Base-by-base conservation (phyloP, 1,140 invertebrate genomes). In the Latrodectus geometricus region DNA sequence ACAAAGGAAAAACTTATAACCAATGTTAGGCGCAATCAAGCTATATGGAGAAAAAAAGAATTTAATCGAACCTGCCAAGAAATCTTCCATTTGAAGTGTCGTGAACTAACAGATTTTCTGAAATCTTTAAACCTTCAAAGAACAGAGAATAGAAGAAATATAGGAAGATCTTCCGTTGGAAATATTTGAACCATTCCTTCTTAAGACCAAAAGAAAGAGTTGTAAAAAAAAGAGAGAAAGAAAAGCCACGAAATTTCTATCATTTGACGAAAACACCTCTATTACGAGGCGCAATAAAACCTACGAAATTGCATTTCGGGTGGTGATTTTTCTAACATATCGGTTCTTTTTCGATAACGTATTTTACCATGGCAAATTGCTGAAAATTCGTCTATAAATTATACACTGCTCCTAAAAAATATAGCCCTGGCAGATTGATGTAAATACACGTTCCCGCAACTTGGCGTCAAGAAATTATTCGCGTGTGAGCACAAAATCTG, bases 331-430 rank as follows among this genome's bases (percentile, higher is more conserved):
- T 56, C 52, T 35, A 76, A 76, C 50, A 76, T 76, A 76, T 76
- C 54, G 52, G 17, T 35, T 23, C 50, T 76, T 50, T 76, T n/a
- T 76, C 74, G 74, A 76, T 76, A 76, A 76, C 74, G 54, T 76
- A 52, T 76, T 76, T 76, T 61, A 17, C 54, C 52, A 20, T 21
- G 23, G 72, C 52, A 76, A 76, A 76, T 76, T 76, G 74, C 50
- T 21, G 74, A 76, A 52, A 76, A 76, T 20, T 23, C 54, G 52
- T 76, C 74, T 56, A 76, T 76, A 76, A 76, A 76, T 76, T 76
- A 20, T 61, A 61, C 17, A 11, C 54, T 17, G 66, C 54, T 61
- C 8, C 54, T 1, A 8, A 61, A 61, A 61, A 61, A 61, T 61
- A 61, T 61, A 61, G 11, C 54, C 54, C 54, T 61, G 54, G 8